These are phyloP conservation scores for Hapalemur alaotrensis DNA, from an alignment of 2,797 vertebrate genomes.

Conservation along the genomic window DNA sequence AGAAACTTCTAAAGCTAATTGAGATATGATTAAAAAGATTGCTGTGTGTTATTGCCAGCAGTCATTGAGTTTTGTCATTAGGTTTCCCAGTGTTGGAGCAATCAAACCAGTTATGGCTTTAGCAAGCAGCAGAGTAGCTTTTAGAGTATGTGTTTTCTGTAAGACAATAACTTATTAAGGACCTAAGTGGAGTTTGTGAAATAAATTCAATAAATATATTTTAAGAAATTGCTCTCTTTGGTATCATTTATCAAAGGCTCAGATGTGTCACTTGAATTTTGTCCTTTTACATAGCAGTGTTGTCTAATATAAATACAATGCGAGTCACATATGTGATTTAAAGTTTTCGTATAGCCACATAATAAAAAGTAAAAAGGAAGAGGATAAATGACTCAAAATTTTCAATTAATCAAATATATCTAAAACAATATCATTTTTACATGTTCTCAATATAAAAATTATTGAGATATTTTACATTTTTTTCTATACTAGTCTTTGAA, in stretches of 20 bases:
- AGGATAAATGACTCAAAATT: not conserved
- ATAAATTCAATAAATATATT: slow-evolving; percentile 63
- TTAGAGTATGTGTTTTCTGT: not conserved
- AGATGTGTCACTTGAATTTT: slow-evolving; percentile 21
- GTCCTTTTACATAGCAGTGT: not conserved
- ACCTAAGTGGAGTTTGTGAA: slow-evolving; percentile 59
- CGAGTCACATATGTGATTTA: not conserved
- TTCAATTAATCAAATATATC: not conserved
- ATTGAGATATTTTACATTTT: not conserved
- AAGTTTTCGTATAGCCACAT: not conserved
- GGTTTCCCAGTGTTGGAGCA: slow-evolving; percentile 73
- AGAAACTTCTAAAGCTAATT: slow-evolving; percentile 83
- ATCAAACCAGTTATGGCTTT: slow-evolving; percentile 77
- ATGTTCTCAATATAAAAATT: not conserved
- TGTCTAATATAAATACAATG: not conserved
- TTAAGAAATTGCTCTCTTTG: slow-evolving; percentile 60
- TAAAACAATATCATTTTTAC: not conserved
- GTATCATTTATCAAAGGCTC: slow-evolving; percentile 49
- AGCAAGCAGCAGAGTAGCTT: slow-evolving; percentile 67
- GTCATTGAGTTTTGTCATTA: slow-evolving; percentile 82
- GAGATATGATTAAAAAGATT: slow-evolving; percentile 84
- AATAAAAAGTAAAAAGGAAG: not conserved
- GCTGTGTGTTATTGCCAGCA: slow-evolving; percentile 75
- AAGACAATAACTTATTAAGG: slow-evolving; percentile 63
- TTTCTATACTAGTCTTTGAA: not conserved